A percentile compares a stretch with the other conserved stretches of the same genome.
phyloP scores from a whole-genome alignment of 2,113 vertebrate species.

The Poeciliopsis occidentalis region DNA sequence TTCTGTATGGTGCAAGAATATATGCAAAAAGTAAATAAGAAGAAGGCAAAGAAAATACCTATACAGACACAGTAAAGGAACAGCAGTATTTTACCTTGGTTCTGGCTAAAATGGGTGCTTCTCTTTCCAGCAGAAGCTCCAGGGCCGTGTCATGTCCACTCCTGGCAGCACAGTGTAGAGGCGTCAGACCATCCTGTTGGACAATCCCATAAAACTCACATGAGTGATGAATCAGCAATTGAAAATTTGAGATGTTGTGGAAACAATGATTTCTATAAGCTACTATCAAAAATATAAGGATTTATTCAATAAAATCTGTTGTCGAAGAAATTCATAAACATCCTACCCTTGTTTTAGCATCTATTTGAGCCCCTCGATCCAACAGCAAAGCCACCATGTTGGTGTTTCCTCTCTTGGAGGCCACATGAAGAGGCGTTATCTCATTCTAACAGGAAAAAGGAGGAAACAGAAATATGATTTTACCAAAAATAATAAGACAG shows the following conservation, averaged over 20 bases:
- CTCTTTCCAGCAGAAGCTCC: conserved; percentile 91
- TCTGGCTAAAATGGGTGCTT: conserved; percentile 92
- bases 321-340: background rate
- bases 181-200: conserved; percentile 92
- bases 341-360: conserved; percentile 97
- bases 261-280: background rate
- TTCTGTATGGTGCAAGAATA: conserved; percentile 79
- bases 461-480: background rate
- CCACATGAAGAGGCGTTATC: conserved; percentile 97
- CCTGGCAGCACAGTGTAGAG: conserved; percentile 94
- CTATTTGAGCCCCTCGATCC: conserved; percentile 95
- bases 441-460: conserved; percentile 84
- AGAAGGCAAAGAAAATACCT: background rate
- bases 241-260: background rate
- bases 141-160: conserved; percentile 95
- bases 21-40: background rate
- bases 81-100: conserved; percentile 85
- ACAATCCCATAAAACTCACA: conserved; percentile 17
- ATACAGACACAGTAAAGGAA: background rate
- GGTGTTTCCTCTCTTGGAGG: conserved; percentile 95
- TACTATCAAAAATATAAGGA: background rate
- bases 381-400: conserved; percentile 97
- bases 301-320: background rate
- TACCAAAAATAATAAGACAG: background rate
- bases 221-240: background rate